Conservation (phyloP, 2,888 invertebrate species). For the Drosophila lacicola region DNA sequence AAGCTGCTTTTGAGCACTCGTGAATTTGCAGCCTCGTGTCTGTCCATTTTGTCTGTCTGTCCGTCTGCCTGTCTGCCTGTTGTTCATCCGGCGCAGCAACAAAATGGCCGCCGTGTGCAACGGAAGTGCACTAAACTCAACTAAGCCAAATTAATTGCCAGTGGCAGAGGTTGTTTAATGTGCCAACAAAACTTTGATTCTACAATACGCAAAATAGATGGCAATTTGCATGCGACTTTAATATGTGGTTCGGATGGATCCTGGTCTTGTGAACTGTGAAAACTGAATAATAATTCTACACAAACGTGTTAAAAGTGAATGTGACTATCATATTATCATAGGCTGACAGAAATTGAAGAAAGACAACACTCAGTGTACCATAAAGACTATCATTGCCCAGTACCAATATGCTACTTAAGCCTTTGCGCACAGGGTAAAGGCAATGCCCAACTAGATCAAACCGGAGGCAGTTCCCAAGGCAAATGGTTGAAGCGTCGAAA, state of each 20-base stretch:
- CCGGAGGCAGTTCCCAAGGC: slow-evolving; percentile 15
- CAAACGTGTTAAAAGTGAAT: not conserved
- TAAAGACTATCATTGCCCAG: too few species aligned
- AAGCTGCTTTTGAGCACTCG: slow-evolving; percentile 74
- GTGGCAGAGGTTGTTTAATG: slow-evolving; percentile 68
- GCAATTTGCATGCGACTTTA: slow-evolving; percentile 19
- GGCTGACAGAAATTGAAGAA: too few species aligned
- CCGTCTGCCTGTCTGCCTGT: slow-evolving; percentile 12
- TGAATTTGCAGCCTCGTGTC: slow-evolving; percentile 52
- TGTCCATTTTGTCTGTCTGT: slow-evolving; percentile 12
- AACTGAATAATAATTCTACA: not conserved
- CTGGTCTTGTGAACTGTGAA: not conserved
- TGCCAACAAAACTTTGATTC: slow-evolving; percentile 79
- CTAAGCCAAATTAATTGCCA: slow-evolving; percentile 79
- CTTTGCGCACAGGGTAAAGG: not conserved
- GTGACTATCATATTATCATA: too few species aligned
- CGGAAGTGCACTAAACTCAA: slow-evolving; percentile 79
- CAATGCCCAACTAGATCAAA: slow-evolving; percentile 30
- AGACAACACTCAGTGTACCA: too few species aligned
- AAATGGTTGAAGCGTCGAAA: slow-evolving; percentile 31
- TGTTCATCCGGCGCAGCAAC: slow-evolving; percentile 71
- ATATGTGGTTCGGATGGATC: slow-evolving; percentile 8
- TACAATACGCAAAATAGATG: slow-evolving; percentile 38
- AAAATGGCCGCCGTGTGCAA: slow-evolving; percentile 78
- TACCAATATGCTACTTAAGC: not conserved